Conservation (phyloP, 1,140 invertebrate genomes). For the Zaprionus taronus region DNA sequence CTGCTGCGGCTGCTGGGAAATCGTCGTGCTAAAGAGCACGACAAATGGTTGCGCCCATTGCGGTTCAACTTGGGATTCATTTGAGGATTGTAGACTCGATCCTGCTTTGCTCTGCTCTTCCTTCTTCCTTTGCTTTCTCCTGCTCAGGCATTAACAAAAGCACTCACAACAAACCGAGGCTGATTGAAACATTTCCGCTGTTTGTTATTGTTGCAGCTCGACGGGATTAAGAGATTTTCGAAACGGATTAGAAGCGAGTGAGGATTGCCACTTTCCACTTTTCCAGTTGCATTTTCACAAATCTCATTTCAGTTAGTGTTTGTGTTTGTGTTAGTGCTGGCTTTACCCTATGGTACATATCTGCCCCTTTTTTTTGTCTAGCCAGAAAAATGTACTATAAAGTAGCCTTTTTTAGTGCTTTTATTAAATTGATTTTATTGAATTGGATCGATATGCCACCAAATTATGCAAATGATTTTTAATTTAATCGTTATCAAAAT, state of each 20-base stretch:
- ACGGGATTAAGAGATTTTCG: conserved; percentile 73
- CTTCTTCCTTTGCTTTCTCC: not conserved
- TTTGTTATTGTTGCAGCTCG: conserved; percentile 73
- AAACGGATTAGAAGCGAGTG: conserved; percentile 62
- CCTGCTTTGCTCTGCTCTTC: conserved; percentile 13
- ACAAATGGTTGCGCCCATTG: conserved; percentile 45
- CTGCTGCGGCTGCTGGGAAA: conserved; percentile 31
- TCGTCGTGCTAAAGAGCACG: conserved; percentile 62
- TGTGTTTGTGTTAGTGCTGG: not conserved
- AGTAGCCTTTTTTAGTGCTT: too few species aligned
- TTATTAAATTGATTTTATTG: too few species aligned
- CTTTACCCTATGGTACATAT: too few species aligned
- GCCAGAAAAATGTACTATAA: too few species aligned
- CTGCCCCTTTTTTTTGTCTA: too few species aligned
- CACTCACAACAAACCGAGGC: conserved; percentile 62
- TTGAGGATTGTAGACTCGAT: conserved; percentile 18
- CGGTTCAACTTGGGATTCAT: conserved; percentile 23
- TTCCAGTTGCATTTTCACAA: conserved; percentile 10
- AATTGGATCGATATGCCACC: too few species aligned
- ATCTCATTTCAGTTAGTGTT: conserved; percentile 11
- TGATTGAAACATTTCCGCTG: conserved; percentile 79
- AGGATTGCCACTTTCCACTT: not conserved
- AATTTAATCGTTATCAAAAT: too few species aligned
- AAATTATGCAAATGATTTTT: too few species aligned
- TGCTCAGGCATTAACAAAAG: conserved; percentile 68